Evolutionary conservation across 2,113 vertebrate genomes (phyloP).

Genomic region (Entelurus aequoreus): DNA sequence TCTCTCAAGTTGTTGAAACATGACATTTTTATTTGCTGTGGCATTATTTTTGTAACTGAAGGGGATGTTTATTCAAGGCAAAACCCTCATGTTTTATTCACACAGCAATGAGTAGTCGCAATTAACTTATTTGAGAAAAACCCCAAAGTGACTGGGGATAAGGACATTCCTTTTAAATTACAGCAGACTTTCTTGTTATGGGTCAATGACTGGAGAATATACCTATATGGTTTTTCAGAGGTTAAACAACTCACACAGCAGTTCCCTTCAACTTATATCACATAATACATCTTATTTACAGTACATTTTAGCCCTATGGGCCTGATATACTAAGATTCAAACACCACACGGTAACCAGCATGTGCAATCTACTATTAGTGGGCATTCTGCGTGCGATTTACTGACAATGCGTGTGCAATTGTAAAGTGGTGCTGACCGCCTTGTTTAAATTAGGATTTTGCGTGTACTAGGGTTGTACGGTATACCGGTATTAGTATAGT

Average conservation of each 20-base stretch:
- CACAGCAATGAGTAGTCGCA: not conserved
- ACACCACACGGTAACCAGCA: too few relatives aligned
- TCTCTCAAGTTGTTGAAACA: slow-evolving; percentile 18
- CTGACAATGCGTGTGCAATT: too few relatives aligned
- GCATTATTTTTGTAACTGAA: slow-evolving; percentile 21
- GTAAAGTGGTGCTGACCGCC: too few relatives aligned
- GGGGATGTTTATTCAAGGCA: slow-evolving; percentile 45
- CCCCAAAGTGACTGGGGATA: slow-evolving; percentile 35
- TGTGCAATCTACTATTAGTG: too few relatives aligned
- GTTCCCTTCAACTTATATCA: not conserved
- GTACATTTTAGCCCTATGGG: too few relatives aligned
- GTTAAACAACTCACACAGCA: slow-evolving; percentile 14
- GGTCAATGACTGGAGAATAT: slow-evolving; percentile 3
- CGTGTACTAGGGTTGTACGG: too few relatives aligned
- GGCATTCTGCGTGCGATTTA: too few relatives aligned
- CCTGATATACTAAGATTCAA: too few relatives aligned
- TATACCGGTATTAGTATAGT: too few relatives aligned
- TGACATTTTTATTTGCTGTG: slow-evolving; percentile 25
- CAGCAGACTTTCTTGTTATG: slow-evolving; percentile 21
- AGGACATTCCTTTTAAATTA: slow-evolving; percentile 28
- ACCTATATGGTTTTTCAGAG: slow-evolving; percentile 17
- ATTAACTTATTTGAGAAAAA: slow-evolving; percentile 11
- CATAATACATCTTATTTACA: not conserved
- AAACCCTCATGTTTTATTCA: slow-evolving; percentile 51
- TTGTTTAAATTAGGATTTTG: too few relatives aligned